Evolutionary conservation across 2,113 vertebrate species (phyloP).

Genomic region (Pterocles gutturalis): DNA sequence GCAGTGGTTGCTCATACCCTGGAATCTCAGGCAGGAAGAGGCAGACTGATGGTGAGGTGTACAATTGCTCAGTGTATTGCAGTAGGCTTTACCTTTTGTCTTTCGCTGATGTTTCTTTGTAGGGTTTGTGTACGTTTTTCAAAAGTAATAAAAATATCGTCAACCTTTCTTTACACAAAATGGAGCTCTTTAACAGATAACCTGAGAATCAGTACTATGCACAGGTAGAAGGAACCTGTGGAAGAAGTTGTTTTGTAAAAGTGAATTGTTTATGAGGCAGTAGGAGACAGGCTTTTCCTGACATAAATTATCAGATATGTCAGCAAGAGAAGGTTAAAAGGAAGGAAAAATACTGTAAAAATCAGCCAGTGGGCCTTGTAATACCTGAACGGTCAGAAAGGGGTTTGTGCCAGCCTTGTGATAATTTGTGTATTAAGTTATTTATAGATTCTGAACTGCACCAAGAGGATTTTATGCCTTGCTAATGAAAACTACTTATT

Average conservation of each 20-base stretch:
- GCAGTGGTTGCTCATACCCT: not conserved
- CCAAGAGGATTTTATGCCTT: not conserved
- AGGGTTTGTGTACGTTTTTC: not conserved
- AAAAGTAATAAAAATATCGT: not conserved
- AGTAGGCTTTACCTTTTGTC: not conserved
- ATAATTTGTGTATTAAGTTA: not conserved
- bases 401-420: not conserved
- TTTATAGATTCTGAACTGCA: not conserved
- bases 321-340: not conserved
- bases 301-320: not conserved
- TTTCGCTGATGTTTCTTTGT: not conserved
- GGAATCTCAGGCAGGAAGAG: not conserved
- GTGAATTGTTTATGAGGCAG: not conserved
- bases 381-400: not conserved
- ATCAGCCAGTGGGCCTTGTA: not conserved
- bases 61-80: fast-evolving
- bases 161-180: not conserved
- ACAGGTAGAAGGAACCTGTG: not conserved
- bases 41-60: not conserved
- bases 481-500: not conserved
- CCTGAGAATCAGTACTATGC: not conserved
- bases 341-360: not conserved
- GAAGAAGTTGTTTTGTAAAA: not conserved
- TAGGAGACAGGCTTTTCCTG: not conserved
- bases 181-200: not conserved